phyloP scores from a whole-genome alignment of 2,113 vertebrate genomes.

The Formicarius rufipectus region DNA sequence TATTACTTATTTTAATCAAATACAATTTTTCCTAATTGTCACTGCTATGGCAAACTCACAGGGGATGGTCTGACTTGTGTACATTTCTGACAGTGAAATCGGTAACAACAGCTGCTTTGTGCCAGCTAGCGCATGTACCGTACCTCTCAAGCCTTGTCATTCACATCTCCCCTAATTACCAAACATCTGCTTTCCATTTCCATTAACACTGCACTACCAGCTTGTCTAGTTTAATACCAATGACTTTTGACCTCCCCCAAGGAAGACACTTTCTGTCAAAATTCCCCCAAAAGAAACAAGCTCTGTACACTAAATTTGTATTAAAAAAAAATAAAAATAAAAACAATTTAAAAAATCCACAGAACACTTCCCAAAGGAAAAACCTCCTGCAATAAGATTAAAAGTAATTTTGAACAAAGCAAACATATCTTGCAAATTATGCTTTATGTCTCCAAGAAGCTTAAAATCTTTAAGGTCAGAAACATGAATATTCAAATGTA shows the following conservation, averaged over 20 bases:
- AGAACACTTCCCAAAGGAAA: conserved; percentile 38
- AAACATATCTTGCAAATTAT: neutral
- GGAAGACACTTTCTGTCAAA: conserved; percentile 89
- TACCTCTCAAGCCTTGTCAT: conserved; percentile 96
- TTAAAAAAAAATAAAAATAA: neutral
- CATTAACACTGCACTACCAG: conserved; percentile 93
- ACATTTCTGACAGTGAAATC: conserved; percentile 91
- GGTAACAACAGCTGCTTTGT: conserved; percentile 92
- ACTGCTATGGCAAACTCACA: conserved; percentile 75
- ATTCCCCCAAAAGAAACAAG: conserved; percentile 76
- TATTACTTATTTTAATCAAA: conserved; percentile 80
- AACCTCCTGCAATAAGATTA: conserved; percentile 25
- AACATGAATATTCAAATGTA: neutral
- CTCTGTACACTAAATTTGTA: conserved; percentile 62
- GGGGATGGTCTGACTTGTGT: conserved; percentile 92
- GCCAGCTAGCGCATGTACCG: conserved; percentile 88
- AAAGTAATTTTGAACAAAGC: neutral
- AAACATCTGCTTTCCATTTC: conserved; percentile 99
- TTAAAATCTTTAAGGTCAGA: neutral
- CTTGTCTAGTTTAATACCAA: conserved; percentile 93
- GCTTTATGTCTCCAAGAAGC: conserved; percentile 16
- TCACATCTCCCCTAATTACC: conserved; percentile 99
- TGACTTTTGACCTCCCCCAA: conserved; percentile 95
- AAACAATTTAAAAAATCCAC: neutral
- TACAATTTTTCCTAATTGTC: conserved; percentile 80